Conservation (phyloP, 2,888 invertebrate species). For the Drosophila kokeensis region DNA sequence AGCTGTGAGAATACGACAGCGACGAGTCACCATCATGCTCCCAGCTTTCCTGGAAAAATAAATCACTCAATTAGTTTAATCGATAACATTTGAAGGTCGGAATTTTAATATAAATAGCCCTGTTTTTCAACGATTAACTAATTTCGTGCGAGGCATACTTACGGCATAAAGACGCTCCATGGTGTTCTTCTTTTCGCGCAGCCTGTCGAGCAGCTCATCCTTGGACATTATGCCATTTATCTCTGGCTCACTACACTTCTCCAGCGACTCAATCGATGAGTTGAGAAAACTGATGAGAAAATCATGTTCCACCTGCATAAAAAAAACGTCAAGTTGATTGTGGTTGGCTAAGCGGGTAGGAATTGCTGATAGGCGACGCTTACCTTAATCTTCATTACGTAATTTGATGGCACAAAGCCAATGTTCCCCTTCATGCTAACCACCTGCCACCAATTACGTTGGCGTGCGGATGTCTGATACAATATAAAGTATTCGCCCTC, state of each 20-base stretch:
- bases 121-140: neutral
- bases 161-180: conserved; percentile 84
- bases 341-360: neutral
- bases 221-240: conserved; percentile 85
- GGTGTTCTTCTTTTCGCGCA: conserved; percentile 88
- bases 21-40: conserved; percentile 83
- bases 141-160: conserved; percentile 24
- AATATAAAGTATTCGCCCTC: conserved; percentile 93
- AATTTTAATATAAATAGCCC: neutral
- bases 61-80: neutral
- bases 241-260: conserved; percentile 85
- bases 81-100: neutral
- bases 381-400: conserved; percentile 92
- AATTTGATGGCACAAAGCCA: conserved; percentile 95
- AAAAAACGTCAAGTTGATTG: neutral
- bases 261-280: conserved; percentile 88
- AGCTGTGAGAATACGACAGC: conserved; percentile 82
- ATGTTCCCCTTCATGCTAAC: conserved; percentile 92
- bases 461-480: conserved; percentile 91
- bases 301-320: conserved; percentile 88
- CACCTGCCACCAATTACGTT: conserved; percentile 95
- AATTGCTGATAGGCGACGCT: conserved; percentile 7
- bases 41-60: conserved; percentile 73
- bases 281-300: conserved; percentile 90
- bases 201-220: conserved; percentile 87